Evolutionary conservation across 2,797 vertebrate species (phyloP).

Genomic region (Pseudochromis fuscus): DNA sequence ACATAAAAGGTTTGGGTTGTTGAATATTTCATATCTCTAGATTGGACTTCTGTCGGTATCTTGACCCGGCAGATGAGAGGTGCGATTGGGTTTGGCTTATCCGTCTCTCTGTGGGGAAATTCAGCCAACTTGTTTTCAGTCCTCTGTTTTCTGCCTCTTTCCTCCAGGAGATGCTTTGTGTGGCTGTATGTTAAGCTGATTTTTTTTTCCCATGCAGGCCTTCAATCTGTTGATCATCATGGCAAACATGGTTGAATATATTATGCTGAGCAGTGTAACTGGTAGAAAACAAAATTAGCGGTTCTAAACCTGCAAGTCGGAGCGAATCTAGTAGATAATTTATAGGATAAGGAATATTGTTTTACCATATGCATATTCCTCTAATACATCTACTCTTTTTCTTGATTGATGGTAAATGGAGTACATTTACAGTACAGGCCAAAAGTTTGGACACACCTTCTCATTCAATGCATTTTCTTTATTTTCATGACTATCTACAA

Average conservation of each 20-base stretch:
- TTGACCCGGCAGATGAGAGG: slow-evolving; percentile 67
- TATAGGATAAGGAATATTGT: too few species aligned
- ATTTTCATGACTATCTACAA: too few species aligned
- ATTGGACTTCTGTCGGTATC: slow-evolving; percentile 62
- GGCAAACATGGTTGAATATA: background rate
- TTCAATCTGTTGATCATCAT: slow-evolving; percentile 5
- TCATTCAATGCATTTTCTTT: too few species aligned
- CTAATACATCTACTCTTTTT: too few species aligned
- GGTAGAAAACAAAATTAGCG: too few species aligned
- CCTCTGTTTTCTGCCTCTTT: slow-evolving; percentile 15
- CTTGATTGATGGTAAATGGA: too few species aligned
- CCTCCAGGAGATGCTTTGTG: slow-evolving; percentile 25
- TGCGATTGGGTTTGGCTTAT: slow-evolving; percentile 44
- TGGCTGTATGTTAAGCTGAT: slow-evolving; percentile 27
- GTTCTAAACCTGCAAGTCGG: too few species aligned
- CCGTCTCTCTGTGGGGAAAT: slow-evolving; percentile 60
- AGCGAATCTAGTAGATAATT: too few species aligned
- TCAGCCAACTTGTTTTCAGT: slow-evolving; percentile 55
- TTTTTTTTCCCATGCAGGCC: slow-evolving; percentile 16
- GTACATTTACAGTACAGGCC: too few species aligned
- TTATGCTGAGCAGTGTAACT: too few species aligned
- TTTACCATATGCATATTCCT: too few species aligned
- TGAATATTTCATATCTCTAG: slow-evolving; percentile 72
- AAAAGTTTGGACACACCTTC: too few species aligned
- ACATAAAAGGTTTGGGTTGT: slow-evolving; percentile 37